Evolutionary conservation across 2,888 invertebrate species (phyloP).

Genomic region (Coelopa pilipes): DNA sequence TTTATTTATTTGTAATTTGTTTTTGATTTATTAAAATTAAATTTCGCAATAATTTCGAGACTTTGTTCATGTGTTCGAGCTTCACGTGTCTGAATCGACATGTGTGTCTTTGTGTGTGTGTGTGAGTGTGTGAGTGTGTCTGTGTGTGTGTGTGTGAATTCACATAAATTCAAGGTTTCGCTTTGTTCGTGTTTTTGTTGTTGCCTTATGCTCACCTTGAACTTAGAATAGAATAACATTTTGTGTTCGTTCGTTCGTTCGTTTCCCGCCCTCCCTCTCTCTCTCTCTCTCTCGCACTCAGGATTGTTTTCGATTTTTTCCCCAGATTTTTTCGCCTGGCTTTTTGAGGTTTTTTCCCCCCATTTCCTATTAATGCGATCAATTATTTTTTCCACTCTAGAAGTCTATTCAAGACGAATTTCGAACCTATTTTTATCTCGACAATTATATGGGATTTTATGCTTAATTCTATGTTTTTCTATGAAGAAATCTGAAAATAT

Average conservation of each 20-base stretch:
- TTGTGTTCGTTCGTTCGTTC: too few relatives aligned
- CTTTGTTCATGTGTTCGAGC: background rate
- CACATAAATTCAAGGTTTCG: conserved; percentile 27
- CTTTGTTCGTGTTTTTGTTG: conserved; percentile 24
- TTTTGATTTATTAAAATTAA: background rate
- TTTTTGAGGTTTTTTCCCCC: background rate
- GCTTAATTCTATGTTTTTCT: background rate
- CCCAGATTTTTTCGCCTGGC: background rate
- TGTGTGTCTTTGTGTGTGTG: background rate
- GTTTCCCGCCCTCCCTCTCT: too few relatives aligned
- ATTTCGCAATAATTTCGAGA: background rate
- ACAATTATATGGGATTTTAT: background rate
- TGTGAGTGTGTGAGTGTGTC: background rate
- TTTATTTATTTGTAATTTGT: background rate
- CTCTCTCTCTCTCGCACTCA: too few relatives aligned
- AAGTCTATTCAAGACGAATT: too few relatives aligned
- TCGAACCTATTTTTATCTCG: too few relatives aligned
- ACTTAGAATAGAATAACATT: conserved; percentile 38
- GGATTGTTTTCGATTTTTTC: background rate
- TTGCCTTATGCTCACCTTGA: conserved; percentile 35
- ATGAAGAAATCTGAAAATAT: background rate
- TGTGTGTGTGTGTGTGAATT: background rate
- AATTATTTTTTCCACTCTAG: background rate
- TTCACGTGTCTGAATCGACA: background rate
- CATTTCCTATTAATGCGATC: background rate